Percentiles rank a stretch among this genome's conserved stretches.
phyloP scores from a whole-genome alignment of 2,888 invertebrate genomes.

The Herminia tarsipennalis region DNA sequence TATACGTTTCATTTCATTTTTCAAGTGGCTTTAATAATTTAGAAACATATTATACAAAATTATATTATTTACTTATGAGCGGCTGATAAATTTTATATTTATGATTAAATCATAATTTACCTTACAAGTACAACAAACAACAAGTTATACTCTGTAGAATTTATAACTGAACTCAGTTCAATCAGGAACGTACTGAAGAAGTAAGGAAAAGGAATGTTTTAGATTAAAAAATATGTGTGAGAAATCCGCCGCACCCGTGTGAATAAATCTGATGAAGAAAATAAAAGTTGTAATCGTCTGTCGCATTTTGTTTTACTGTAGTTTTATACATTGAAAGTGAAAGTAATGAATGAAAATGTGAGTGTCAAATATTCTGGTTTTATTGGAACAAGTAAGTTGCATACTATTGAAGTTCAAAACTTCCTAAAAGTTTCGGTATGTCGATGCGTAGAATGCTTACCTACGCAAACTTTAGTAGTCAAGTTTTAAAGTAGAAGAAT shows the following conservation, averaged over 20 bases:
- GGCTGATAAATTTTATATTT: too few species aligned
- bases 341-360: conserved; percentile 25
- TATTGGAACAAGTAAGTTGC: conserved; percentile 10
- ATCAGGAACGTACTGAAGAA: too few species aligned
- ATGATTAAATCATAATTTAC: too few species aligned
- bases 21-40: neutral
- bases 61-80: too few species aligned
- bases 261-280: conserved; percentile 7
- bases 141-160: too few species aligned
- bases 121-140: too few species aligned
- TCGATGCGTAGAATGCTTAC: neutral
- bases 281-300: conserved; percentile 7
- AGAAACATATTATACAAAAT: neutral
- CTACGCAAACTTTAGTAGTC: neutral
- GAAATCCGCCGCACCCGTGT: neutral
- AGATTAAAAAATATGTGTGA: neutral
- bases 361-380: neutral
- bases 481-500: too few species aligned
- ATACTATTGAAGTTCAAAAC: too few species aligned
- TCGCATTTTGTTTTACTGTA: conserved; percentile 2
- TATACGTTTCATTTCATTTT: conserved; percentile 2
- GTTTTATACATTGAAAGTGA: conserved; percentile 16
- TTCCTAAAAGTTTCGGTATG: too few species aligned
- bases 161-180: too few species aligned
- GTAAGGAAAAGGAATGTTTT: conserved; percentile 6